Conservation (phyloP, 2,888 invertebrate species). For the Dione vanillae region DNA sequence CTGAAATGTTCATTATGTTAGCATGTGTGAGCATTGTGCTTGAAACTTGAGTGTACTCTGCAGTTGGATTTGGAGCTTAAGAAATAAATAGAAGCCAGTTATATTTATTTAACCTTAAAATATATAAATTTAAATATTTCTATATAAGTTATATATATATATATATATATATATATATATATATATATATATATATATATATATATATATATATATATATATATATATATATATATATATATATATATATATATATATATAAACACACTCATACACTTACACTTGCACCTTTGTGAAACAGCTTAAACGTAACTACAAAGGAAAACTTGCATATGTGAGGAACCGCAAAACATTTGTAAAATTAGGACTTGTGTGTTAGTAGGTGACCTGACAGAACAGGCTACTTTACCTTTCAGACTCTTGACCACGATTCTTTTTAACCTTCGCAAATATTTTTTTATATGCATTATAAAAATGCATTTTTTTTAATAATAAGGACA, state of each 20-base stretch:
- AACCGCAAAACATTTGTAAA: conserved; percentile 1
- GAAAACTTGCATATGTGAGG: not conserved
- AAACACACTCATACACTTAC: no score
- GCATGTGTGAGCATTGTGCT: conserved; percentile 31
- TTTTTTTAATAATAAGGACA: not conserved
- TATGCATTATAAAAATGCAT: conserved; percentile 4
- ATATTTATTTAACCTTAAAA: not conserved
- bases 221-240: no score
- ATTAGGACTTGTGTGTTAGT: conserved; percentile 26
- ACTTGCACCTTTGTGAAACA: no score
- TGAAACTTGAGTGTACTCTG: conserved; percentile 18
- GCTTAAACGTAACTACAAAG: not conserved
- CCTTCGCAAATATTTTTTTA: not conserved
- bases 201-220: no score
- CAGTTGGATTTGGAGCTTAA: conserved; percentile 14
- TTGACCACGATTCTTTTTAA: conserved; percentile 21
- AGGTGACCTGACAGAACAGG: conserved; percentile 27
- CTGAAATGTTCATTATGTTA: conserved; percentile 34
- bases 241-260: no score
- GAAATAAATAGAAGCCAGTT: conserved; percentile 19
- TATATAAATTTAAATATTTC: not conserved
- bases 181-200: no score
- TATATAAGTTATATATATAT: not conserved
- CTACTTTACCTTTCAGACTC: conserved; percentile 26
- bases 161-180: not conserved